Evolutionary conservation across 1,140 invertebrate species (phyloP).

Genomic region (Plectus sambesii): DNA sequence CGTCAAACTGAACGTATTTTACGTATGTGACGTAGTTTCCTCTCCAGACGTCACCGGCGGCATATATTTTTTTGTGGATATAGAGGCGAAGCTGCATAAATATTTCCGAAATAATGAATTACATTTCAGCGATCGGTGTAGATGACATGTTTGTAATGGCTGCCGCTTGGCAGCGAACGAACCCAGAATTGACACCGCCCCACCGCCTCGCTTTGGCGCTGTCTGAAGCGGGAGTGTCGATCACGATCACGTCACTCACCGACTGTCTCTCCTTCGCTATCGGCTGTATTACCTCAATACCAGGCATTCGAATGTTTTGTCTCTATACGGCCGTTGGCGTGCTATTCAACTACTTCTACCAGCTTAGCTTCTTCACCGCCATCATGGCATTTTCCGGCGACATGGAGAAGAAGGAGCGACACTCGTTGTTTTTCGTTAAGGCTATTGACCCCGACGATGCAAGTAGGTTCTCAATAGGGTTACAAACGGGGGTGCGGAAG

Average conservation of each 20-base stretch:
- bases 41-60: too few relatives aligned
- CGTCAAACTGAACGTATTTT: too few relatives aligned
- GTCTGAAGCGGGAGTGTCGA: constrained; percentile 49
- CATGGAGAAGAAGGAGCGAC: constrained; percentile 38
- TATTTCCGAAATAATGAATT: background rate
- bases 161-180: constrained; percentile 46
- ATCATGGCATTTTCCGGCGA: constrained; percentile 46
- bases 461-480: too few relatives aligned
- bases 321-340: constrained; percentile 48
- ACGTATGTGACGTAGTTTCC: too few relatives aligned
- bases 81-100: background rate
- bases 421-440: constrained; percentile 28
- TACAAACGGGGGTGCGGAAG: too few relatives aligned
- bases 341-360: constrained; percentile 49
- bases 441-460: too few relatives aligned
- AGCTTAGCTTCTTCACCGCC: constrained; percentile 45
- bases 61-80: background rate
- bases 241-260: constrained; percentile 52
- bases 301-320: constrained; percentile 49
- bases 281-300: constrained; percentile 48
- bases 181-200: constrained; percentile 31
- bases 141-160: constrained; percentile 53
- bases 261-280: constrained; percentile 51
- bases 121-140: constrained; percentile 48
- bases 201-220: constrained; percentile 45